These are phyloP conservation scores for Thecophora atra DNA, from an alignment of 2,888 invertebrate species.

Conservation along the genomic window DNA sequence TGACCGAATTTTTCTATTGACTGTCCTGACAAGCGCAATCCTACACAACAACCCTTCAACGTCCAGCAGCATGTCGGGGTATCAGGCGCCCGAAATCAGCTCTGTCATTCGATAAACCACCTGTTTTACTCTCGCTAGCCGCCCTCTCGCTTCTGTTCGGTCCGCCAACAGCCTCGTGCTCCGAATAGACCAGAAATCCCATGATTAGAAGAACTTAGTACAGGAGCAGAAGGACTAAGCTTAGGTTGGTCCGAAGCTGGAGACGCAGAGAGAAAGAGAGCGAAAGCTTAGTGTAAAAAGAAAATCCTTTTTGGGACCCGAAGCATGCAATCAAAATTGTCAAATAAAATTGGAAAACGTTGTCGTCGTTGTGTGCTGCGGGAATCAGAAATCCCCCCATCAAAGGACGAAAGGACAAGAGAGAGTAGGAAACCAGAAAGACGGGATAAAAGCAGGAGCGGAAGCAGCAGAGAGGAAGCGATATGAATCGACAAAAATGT, in stretches of 20 bases:
- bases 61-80: too few relatives aligned
- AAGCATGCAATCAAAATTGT: not conserved
- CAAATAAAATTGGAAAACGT: not conserved
- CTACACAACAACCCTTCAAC: constrained; percentile 25
- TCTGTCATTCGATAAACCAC: constrained; percentile 39
- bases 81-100: constrained; percentile 27
- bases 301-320: constrained; percentile 10
- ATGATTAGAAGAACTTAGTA: not conserved
- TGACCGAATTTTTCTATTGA: constrained; percentile 58
- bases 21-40: constrained; percentile 53
- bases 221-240: too few relatives aligned
- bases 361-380: too few relatives aligned
- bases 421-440: not conserved
- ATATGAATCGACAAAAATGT: not conserved
- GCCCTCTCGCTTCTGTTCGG: not conserved
- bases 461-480: not conserved
- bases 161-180: not conserved
- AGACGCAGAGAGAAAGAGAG: not conserved
- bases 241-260: too few relatives aligned
- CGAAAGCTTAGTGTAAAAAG: not conserved
- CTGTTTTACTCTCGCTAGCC: constrained; percentile 33
- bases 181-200: not conserved
- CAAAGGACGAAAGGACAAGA: not conserved
- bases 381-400: too few relatives aligned
- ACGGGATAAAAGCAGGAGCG: too few relatives aligned